Percentiles rank a stretch among this genome's conserved stretches.
These are phyloP conservation scores for Ochropleura plecta DNA, from an alignment of 2,888 invertebrate species.

Conservation along the genomic window DNA sequence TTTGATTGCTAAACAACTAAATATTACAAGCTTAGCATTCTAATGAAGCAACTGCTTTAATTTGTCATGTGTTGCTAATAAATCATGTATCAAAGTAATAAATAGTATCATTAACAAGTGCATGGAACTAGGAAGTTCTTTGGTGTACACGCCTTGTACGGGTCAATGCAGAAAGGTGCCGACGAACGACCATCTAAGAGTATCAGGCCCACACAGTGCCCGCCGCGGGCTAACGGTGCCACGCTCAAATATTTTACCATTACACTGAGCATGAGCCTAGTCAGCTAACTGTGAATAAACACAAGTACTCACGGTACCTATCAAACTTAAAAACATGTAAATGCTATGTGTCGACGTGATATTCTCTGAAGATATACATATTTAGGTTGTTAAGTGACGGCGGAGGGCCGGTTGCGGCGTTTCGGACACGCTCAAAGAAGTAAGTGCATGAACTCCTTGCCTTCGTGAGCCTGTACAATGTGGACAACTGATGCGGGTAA, in stretches of 20 bases:
- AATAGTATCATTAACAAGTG: conserved; percentile 77
- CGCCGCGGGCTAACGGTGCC: conserved; percentile 79
- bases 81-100: conserved; percentile 42
- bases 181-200: conserved; percentile 76
- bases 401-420: conserved; percentile 64
- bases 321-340: conserved; percentile 56
- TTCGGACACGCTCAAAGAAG: conserved; percentile 63
- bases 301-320: conserved; percentile 53
- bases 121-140: conserved; percentile 76
- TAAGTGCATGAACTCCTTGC: conserved; percentile 59
- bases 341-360: conserved; percentile 52
- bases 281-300: conserved; percentile 66
- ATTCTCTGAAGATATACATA: conserved; percentile 52
- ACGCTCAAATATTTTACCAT: conserved; percentile 82
- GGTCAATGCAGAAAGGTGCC: conserved; percentile 88
- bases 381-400: conserved; percentile 59
- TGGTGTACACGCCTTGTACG: conserved; percentile 82
- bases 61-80: conserved; percentile 31
- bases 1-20: conserved; percentile 55
- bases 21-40: conserved; percentile 51
- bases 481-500: conserved; percentile 68
- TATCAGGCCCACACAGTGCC: conserved; percentile 69
- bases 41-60: conserved; percentile 24
- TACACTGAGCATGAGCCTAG: conserved; percentile 62
- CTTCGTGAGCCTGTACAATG: conserved; percentile 64